Base-by-base conservation (phyloP, 2,797 vertebrate genomes). In the Nyctalus aviator region DNA sequence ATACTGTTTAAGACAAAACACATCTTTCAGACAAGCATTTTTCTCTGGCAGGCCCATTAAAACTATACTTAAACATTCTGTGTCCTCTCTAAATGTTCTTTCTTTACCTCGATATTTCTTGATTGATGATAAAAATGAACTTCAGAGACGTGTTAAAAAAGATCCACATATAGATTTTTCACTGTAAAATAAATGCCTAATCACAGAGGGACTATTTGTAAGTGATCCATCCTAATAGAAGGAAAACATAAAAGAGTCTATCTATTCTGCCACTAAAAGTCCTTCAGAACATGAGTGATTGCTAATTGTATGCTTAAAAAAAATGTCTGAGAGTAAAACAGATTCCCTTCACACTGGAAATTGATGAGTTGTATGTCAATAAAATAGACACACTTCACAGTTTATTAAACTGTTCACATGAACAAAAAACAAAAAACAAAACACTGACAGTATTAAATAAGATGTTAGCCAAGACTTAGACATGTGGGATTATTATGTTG, bases 81-180 rank as follows among this genome's bases (percentile, higher is more conserved):
- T 48, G 46, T 92, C 66, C 82, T 96, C 68, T 91, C 72, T 62
- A 85, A 90, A 87, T 94, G 79, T 69, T 75, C 50, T 55, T 87
- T 27, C 18, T 88, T 95, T 76, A 69, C 32, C 41, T 71, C 35
- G 59, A 15, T 79, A 84, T 35, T 95, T 93, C 76, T 89, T 96
- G 91, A 97, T 72, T 88, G 87, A 95, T 95, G 94, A 91, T 94
- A 86, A 93, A 95, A 96, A 95, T 0, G 7, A 96, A 93, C 95
- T 94, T 94, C 64, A 91, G 76, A 95, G 94, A 91, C 91, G 86
- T 76, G 76, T 92, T 94, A 89, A 96, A 83, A 96, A 96, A 95
- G 78, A 95, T 94, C 77, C 55, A 5, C 4, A 17, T 96, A 97
- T 92, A 96, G 95, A 97, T 96, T 97, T 94, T 97, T 35, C 20